phyloP scores from a whole-genome alignment of 2,797 vertebrate species.

The Macroramphosus scolopax region DNA sequence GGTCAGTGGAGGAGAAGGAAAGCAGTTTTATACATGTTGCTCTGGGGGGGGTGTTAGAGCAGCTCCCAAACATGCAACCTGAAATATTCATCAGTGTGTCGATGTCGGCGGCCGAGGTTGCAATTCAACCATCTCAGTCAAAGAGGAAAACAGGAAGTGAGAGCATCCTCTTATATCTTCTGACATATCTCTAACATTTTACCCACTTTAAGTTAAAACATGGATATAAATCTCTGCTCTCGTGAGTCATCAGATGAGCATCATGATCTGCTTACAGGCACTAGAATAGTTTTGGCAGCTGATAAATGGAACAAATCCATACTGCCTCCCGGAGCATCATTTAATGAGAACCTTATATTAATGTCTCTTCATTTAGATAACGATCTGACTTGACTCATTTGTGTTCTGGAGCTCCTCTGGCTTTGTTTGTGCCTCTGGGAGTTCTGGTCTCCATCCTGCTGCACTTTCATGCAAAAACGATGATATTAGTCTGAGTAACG shows the following conservation, averaged over 20 bases:
- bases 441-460: not conserved
- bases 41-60: slow-evolving; percentile 5
- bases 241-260: slow-evolving; percentile 35
- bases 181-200: not conserved
- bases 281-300: slow-evolving; percentile 35
- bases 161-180: not conserved
- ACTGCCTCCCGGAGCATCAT: slow-evolving; percentile 17
- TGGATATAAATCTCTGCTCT: slow-evolving; percentile 12
- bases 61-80: slow-evolving; percentile 27
- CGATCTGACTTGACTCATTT: slow-evolving; percentile 30
- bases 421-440: slow-evolving; percentile 8
- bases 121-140: not conserved
- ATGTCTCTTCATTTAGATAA: slow-evolving; percentile 40
- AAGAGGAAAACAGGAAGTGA: too few species aligned
- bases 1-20: slow-evolving; percentile 13
- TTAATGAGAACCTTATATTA: slow-evolving; percentile 47
- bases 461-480: not conserved
- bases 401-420: slow-evolving; percentile 13
- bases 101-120: not conserved
- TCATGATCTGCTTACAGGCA: slow-evolving; percentile 29
- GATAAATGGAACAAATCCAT: slow-evolving; percentile 36
- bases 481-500: too few species aligned
- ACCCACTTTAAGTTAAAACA: slow-evolving; percentile 1
- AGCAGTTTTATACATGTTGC: slow-evolving; percentile 15
- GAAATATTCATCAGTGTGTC: slow-evolving; percentile 36